Evolutionary conservation across 2,113 vertebrate genomes (phyloP), one percentile per base, ranked within the genome.

Genomic region (Epinephelus moara): DNA sequence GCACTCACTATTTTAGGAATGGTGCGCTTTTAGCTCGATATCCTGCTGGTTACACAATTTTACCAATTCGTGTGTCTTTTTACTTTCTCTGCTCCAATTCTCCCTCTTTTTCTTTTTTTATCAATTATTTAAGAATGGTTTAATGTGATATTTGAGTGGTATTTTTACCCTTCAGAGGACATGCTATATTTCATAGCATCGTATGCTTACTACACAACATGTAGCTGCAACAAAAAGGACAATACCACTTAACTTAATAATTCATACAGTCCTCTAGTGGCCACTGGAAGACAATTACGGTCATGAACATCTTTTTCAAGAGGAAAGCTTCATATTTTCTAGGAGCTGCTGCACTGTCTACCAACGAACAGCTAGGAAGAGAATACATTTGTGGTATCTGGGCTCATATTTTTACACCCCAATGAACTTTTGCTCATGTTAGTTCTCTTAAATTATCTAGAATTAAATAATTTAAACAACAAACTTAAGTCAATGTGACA

Each of bases 51-150:
- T 81, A 69, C 56, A 67, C 47, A 53, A 55, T 72, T 67, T 92
- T 81, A 90, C 69, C 89, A 80, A 82, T 90, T 90, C 75, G 91
- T 90, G 70, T 25, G 12, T 68, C 23, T 73, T 79, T 17, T 82
- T 55, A 30, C 47, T 76, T 68, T 85, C 78, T 60, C 23, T 78
- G 66, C 82, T 56, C 72, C 55, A 78, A 60, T 78, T 84, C 52
- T 50, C 18, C 33, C 27, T 75, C 30, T 50, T 75, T 85, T 19
- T 21, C 5, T 33, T 59, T 60, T 25, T 15, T 70, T 17, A 53
- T 89, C 13, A 75, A 84, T 80, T 72, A 85, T 88, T 90, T 33
- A 87, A 55, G 11, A 40, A 53, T 12, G 25, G 25, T 74, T 82
- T 70, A 77, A 75, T 87, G 62, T 33, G 49, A 63, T 72, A 81